Percentiles rank a stretch among this genome's conserved stretches.
These are phyloP conservation scores for Manis crassicaudata DNA, from an alignment of 2,797 vertebrate species.

Conservation along the genomic window DNA sequence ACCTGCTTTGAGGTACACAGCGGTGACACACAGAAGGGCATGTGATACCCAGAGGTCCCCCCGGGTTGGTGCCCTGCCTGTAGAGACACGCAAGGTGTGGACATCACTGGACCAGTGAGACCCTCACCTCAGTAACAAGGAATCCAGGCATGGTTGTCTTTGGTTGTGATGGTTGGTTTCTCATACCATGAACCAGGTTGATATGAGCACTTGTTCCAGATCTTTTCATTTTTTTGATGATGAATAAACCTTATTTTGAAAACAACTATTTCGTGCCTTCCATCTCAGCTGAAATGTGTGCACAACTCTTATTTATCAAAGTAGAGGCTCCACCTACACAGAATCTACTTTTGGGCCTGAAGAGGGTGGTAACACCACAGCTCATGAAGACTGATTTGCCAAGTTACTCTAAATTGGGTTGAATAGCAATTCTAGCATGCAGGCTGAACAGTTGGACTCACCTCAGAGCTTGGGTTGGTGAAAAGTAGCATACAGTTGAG, in stretches of 20 bases:
- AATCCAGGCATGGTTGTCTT: neutral
- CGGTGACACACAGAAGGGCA: neutral
- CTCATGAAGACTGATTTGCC: conserved; percentile 49
- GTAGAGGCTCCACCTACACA: conserved; percentile 65
- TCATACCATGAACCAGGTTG: neutral
- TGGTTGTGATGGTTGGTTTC: neutral
- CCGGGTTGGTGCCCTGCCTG: neutral
- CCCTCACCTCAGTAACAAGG: neutral
- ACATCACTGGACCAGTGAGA: neutral
- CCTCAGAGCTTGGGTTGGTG: neutral
- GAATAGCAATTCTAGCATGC: neutral
- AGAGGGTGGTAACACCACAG: conserved; percentile 63
- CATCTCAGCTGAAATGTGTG: conserved; percentile 9
- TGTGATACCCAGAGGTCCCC: neutral
- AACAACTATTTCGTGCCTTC: conserved; percentile 20
- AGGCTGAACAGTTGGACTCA: neutral
- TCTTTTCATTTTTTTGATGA: neutral
- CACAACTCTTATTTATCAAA: conserved; percentile 61
- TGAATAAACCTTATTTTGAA: conserved; percentile 55
- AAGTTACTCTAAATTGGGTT: conserved; percentile 8
- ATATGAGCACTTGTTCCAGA: neutral
- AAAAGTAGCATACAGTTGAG: neutral
- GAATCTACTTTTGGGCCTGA: conserved; percentile 68
- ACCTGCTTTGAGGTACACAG: neutral
- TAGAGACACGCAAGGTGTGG: neutral